A percentile compares a stretch with the other conserved stretches of the same genome.
phyloP scores from a whole-genome alignment of 2,797 vertebrate species.

The Siniperca obscura region DNA sequence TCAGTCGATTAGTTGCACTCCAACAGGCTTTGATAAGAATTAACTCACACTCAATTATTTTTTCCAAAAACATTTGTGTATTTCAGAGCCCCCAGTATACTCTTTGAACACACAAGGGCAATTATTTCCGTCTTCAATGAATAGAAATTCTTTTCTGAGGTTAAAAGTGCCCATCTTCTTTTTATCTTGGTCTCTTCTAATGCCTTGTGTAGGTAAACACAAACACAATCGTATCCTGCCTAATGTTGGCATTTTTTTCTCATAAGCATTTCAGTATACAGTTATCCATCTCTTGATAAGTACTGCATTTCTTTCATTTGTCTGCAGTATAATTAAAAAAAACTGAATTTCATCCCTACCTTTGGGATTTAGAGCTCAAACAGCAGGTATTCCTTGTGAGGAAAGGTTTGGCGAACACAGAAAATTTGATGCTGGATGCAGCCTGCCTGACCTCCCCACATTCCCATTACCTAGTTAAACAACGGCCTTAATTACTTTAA shows the following conservation, averaged over 20 bases:
- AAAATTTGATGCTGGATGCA: slow-evolving; percentile 46
- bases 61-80: slow-evolving; percentile 76
- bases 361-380: slow-evolving; percentile 43
- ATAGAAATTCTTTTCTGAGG: slow-evolving; percentile 60
- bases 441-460: slow-evolving; percentile 69
- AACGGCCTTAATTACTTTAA: slow-evolving; percentile 69
- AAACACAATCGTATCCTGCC: slow-evolving; percentile 27
- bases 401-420: slow-evolving; percentile 41
- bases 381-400: slow-evolving; percentile 40
- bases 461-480: slow-evolving; percentile 73
- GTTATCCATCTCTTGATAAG: slow-evolving; percentile 21
- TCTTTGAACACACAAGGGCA: slow-evolving; percentile 74
- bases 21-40: slow-evolving; percentile 87
- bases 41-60: slow-evolving; percentile 85
- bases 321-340: slow-evolving; percentile 27
- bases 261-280: slow-evolving; percentile 9
- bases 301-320: slow-evolving; percentile 16
- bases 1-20: slow-evolving; percentile 86
- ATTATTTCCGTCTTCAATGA: slow-evolving; percentile 74
- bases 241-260: slow-evolving; percentile 23
- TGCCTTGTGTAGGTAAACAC: slow-evolving; percentile 45
- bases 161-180: slow-evolving; percentile 62
- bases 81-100: slow-evolving; percentile 72
- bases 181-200: slow-evolving; percentile 42
- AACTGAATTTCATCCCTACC: slow-evolving; percentile 15